Conservation (phyloP, 2,113 vertebrate species). For the Bos indicus region DNA sequence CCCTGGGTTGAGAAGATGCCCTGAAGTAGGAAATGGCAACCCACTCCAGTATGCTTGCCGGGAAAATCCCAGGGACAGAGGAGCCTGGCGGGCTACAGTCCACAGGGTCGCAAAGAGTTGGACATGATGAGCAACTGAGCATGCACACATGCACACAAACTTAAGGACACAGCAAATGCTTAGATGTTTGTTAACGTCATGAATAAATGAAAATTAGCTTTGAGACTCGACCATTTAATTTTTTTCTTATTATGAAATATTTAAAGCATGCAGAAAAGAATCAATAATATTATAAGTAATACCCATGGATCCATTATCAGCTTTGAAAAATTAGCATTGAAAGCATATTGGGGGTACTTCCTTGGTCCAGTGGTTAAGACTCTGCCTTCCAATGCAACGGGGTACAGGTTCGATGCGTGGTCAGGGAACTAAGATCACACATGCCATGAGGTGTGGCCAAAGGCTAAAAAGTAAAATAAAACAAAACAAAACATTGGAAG, state of each 20-base stretch:
- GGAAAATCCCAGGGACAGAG: not conserved
- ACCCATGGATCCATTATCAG: not conserved
- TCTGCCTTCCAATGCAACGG: not conserved
- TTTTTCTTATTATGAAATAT: constrained; percentile 17
- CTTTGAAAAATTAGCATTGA: not conserved
- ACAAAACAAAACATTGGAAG: not conserved
- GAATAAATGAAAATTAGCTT: not conserved
- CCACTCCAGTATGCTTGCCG: not conserved
- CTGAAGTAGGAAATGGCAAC: not conserved
- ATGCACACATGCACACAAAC: not conserved
- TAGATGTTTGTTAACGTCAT: not conserved
- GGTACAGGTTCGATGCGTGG: not conserved
- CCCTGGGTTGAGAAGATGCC: not conserved
- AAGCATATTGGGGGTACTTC: not conserved
- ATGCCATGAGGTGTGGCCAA: not conserved
- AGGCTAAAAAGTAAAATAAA: not conserved
- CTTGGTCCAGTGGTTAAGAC: not conserved
- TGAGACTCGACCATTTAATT: not conserved
- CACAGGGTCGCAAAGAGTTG: not conserved
- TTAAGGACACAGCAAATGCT: not conserved
- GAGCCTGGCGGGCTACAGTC: not conserved
- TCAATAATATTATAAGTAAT: not conserved
- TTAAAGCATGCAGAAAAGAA: not conserved
- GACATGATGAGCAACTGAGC: not conserved
- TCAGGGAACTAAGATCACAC: not conserved